These are phyloP conservation scores for Agrotis clavis DNA, from an alignment of 2,888 invertebrate genomes.

Conservation along the genomic window DNA sequence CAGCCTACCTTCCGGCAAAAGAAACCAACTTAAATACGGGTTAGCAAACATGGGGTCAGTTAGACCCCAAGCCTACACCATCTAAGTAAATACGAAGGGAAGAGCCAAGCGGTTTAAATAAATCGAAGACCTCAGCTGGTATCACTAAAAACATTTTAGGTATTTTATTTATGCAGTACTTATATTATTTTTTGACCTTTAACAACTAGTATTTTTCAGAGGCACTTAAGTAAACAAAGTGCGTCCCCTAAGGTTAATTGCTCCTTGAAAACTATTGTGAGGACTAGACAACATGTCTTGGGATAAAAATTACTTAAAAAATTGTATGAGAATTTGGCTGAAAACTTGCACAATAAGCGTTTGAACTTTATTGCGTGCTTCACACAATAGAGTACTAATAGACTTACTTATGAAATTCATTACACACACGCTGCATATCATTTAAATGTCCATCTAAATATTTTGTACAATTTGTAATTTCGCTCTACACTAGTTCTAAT, in stretches of 20 bases:
- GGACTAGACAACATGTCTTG: constrained; percentile 8
- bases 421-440: too few relatives aligned
- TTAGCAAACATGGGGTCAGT: constrained; percentile 22
- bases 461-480: too few relatives aligned
- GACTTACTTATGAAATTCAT: background rate
- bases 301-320: constrained; percentile 12
- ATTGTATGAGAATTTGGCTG: background rate
- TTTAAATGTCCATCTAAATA: too few relatives aligned
- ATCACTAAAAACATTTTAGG: too few relatives aligned
- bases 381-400: background rate
- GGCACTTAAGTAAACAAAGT: constrained; percentile 37
- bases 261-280: constrained; percentile 26
- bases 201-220: constrained; percentile 27
- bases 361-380: background rate
- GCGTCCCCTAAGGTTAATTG: constrained; percentile 23
- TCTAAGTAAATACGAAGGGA: constrained; percentile 33
- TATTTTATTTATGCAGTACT: constrained; percentile 50
- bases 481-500: too few relatives aligned
- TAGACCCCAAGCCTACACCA: background rate
- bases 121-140: constrained; percentile 32
- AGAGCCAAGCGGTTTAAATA: constrained; percentile 22
- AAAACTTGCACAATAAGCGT: background rate
- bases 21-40: constrained; percentile 36
- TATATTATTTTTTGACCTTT: constrained; percentile 52
- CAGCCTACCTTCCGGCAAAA: background rate